Base-by-base conservation (phyloP, 2,888 invertebrate genomes). In the Ophioninae sp. region DNA sequence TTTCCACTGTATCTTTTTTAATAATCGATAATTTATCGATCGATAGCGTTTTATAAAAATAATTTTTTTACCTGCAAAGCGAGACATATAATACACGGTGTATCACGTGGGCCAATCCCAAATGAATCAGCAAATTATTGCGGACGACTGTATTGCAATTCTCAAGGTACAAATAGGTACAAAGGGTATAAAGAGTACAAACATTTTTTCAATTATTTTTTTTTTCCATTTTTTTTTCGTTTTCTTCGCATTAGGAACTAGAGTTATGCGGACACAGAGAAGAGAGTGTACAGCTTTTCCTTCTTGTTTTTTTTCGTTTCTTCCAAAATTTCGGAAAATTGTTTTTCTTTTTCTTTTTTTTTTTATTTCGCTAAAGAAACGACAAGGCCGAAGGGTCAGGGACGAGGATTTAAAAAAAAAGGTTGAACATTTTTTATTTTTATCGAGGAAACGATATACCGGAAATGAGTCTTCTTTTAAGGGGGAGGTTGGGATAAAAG, bases 111-210 rank as follows among this genome's bases (percentile, higher is more conserved):
- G 50, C 17, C 17, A 50, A 1, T 17, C 6, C 50, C 13, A 50
- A 13, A 20, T 41, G n/a, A 57, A 41, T 17, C 56, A 23, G 59
- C 57, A 69, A 79, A 89, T 91, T 91, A 92, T 91, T 92, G 91
- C 90, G 91, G 92, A 93, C 92, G 92, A 93, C 90, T 92, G 92
- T 93, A 92, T 92, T 92, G 92, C 91, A 91, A 92, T 92, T 92
- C 88, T 89, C 90, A 90, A 92, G 92, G 92, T 92, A 92, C 92
- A 92, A 92, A 92, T 91, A 91, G 79, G 92, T 93, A 92, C 89
- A 92, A 92, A 92, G 92, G 92, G 90, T 92, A 93, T 84, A 91
- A 91, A 92, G 91, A 92, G 91, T 92, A 92, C 91, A 92, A 93
- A 93, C 90, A 92, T 91, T 78, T 78, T 78, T 30, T 30, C 30